Evolutionary conservation across 1,140 invertebrate species (phyloP).

Genomic region (Euwallacea fornicatus): DNA sequence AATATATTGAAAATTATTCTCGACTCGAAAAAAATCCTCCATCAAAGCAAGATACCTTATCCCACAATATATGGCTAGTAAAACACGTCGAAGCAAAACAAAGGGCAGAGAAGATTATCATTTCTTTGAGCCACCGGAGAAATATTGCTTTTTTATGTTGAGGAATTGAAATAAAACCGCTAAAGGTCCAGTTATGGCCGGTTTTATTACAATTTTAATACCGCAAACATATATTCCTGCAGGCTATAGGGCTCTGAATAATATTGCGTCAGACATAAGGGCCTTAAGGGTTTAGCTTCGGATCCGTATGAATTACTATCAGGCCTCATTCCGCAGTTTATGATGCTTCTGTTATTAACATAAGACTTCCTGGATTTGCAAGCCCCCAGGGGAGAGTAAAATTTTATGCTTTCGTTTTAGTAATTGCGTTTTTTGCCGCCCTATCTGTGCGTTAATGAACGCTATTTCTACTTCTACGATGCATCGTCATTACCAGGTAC

Average conservation of each 20-base stretch:
- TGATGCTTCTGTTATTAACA: constrained; percentile 30
- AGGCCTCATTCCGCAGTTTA: constrained; percentile 17
- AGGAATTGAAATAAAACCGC: constrained; percentile 34
- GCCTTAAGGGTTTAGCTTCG: constrained; percentile 33
- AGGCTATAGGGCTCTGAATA: constrained; percentile 30
- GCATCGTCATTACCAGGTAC: neutral
- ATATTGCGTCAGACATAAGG: constrained; percentile 32
- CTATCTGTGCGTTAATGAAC: neutral
- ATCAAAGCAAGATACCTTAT: too few relatives aligned
- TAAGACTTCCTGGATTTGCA: constrained; percentile 13
- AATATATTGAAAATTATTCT: neutral
- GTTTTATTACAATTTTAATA: constrained; percentile 36
- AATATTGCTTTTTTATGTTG: constrained; percentile 26
- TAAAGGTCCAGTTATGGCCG: constrained; percentile 36
- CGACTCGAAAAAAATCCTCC: neutral
- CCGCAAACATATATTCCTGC: constrained; percentile 31
- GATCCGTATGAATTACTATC: constrained; percentile 31
- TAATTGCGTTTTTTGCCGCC: neutral
- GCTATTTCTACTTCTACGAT: neutral
- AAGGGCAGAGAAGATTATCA: constrained; percentile 2
- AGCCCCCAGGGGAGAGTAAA: constrained; percentile 13
- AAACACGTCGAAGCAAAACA: neutral
- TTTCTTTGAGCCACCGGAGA: neutral
- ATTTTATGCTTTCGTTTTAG: constrained; percentile 18
- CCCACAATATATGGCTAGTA: too few relatives aligned